phyloP scores from a whole-genome alignment of 1,140 invertebrate genomes.

The Hycleus cichorii region DNA sequence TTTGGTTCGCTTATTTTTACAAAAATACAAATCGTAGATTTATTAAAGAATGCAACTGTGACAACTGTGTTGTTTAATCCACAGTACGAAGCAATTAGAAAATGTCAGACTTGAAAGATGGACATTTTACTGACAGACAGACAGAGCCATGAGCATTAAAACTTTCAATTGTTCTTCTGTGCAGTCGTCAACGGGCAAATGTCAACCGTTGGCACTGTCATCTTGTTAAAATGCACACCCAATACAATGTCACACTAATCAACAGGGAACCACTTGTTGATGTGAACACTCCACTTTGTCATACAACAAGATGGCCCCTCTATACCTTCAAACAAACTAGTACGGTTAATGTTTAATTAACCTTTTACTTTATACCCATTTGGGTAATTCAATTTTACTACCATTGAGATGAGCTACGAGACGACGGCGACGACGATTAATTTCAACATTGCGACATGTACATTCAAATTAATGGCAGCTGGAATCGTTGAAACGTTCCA shows the following conservation, averaged over 20 bases:
- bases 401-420: conserved; percentile 12
- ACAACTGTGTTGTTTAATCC: too few relatives aligned
- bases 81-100: too few relatives aligned
- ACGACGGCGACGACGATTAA: conserved; percentile 2
- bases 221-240: conserved; percentile 10
- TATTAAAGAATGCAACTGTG: too few relatives aligned
- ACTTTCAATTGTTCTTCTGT: too few relatives aligned
- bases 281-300: conserved; percentile 19
- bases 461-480: conserved; percentile 10
- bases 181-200: too few relatives aligned
- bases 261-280: conserved; percentile 31
- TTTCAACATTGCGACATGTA: conserved; percentile 11
- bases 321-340: conserved; percentile 11
- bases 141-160: too few relatives aligned
- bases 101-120: too few relatives aligned
- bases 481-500: conserved; percentile 5
- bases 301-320: conserved; percentile 17
- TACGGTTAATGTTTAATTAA: conserved; percentile 17
- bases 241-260: conserved; percentile 25
- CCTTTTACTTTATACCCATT: conserved; percentile 15
- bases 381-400: conserved; percentile 16
- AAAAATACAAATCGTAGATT: too few relatives aligned
- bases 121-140: too few relatives aligned
- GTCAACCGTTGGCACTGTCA: too few relatives aligned
- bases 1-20: too few relatives aligned